A percentile compares a stretch with the other conserved stretches of the same genome.
Conservation (phyloP, 2,797 vertebrate genomes). For the Gymnopithys bicolor region DNA sequence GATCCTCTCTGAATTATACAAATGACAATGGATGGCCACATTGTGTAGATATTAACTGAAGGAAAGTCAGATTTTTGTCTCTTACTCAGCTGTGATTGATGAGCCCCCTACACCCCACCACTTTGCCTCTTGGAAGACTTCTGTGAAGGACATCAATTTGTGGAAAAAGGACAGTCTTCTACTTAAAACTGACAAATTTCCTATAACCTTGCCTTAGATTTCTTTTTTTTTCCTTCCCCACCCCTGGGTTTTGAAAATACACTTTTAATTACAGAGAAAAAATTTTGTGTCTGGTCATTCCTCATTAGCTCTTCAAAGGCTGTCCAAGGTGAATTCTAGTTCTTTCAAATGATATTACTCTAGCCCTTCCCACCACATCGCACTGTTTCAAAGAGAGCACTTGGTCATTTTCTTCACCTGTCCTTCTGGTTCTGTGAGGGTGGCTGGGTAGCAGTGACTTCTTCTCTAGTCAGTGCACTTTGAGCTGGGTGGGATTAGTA, state of each 20-base stretch:
- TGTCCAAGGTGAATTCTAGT: neutral
- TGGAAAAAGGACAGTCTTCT: neutral
- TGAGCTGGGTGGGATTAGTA: neutral
- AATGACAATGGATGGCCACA: neutral
- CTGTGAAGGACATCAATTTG: neutral
- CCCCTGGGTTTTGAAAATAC: neutral
- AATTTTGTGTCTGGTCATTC: neutral
- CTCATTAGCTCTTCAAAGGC: neutral
- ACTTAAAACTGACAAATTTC: neutral
- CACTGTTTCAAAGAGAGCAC: neutral
- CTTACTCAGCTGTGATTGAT: neutral
- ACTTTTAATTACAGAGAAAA: neutral
- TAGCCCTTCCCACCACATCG: neutral
- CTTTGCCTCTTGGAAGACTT: neutral
- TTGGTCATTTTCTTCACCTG: neutral
- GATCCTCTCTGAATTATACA: neutral
- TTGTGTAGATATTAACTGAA: neutral
- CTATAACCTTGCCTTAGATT: neutral
- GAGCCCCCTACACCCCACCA: fast-evolving
- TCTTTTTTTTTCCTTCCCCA: neutral
- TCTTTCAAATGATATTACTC: neutral
- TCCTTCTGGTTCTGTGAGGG: neutral
- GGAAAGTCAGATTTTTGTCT: neutral
- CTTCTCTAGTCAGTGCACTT: neutral
- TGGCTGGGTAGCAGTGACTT: neutral